phyloP scores from a whole-genome alignment of 2,113 vertebrate species.

The Oryzias woworae region DNA sequence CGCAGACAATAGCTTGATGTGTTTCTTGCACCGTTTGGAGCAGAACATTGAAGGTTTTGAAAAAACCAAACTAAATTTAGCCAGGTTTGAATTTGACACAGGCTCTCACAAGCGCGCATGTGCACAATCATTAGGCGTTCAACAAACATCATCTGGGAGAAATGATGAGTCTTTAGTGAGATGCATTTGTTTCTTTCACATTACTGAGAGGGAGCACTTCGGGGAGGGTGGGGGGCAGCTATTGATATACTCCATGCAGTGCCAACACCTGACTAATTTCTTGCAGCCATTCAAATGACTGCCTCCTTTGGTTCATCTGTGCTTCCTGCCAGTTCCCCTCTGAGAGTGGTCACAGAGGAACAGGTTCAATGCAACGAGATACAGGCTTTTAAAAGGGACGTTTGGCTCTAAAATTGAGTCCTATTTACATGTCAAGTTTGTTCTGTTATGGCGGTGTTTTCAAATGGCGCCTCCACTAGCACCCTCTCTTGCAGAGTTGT shows the following conservation, averaged over 20 bases:
- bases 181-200: conserved; percentile 57
- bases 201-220: conserved; percentile 15
- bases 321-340: conserved; percentile 56
- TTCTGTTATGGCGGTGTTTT: neutral
- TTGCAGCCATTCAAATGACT: conserved; percentile 61
- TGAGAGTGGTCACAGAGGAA: conserved; percentile 37
- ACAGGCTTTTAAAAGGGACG: conserved; percentile 53
- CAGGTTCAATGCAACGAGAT: conserved; percentile 68
- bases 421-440: conserved; percentile 8
- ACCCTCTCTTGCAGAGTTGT: no score
- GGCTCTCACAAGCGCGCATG: conserved; percentile 24
- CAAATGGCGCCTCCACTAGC: neutral
- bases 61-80: conserved; percentile 58
- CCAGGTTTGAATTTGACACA: conserved; percentile 49
- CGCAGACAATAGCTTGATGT: conserved; percentile 37
- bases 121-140: conserved; percentile 53
- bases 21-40: conserved; percentile 14
- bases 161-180: conserved; percentile 57
- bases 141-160: conserved; percentile 59
- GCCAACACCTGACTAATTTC: conserved; percentile 75
- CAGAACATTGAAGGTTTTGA: conserved; percentile 18
- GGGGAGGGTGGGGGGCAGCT: conserved; percentile 6
- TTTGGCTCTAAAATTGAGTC: conserved; percentile 34
- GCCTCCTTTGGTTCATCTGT: conserved; percentile 54
- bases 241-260: conserved; percentile 67